A percentile compares a stretch with the other conserved stretches of the same genome.
These are phyloP conservation scores for Zoanthus sansibaricus DNA, from an alignment of 92 coral and sea anemone genomes.

Conservation along the genomic window DNA sequence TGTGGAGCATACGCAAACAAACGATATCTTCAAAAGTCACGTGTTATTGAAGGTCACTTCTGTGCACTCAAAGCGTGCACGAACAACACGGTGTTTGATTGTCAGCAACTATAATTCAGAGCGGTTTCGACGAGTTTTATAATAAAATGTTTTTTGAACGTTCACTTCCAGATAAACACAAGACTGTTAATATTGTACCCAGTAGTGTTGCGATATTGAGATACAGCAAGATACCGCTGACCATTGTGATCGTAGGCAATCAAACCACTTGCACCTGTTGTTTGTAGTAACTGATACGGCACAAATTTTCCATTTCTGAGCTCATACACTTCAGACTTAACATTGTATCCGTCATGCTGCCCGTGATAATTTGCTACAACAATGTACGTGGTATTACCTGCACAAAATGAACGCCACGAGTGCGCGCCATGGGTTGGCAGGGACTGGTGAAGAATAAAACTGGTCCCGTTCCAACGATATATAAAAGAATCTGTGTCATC, in stretches of 20 bases:
- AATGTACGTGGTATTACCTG: slow-evolving; percentile 32
- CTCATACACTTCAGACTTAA: slow-evolving; percentile 41
- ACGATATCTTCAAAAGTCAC: too few species aligned
- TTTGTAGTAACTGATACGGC: slow-evolving; percentile 38
- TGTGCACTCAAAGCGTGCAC: too few species aligned
- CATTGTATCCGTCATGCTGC: slow-evolving; percentile 21
- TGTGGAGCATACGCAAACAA: too few species aligned
- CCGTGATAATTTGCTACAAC: slow-evolving; percentile 49
- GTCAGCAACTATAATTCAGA: too few species aligned
- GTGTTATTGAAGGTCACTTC: too few species aligned
- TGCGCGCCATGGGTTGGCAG: slow-evolving; percentile 33
- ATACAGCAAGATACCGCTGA: slow-evolving; percentile 40
- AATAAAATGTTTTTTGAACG: too few species aligned
- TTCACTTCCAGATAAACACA: slow-evolving; percentile 22
- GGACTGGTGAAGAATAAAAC: slow-evolving; percentile 39
- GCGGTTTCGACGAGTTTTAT: too few species aligned
- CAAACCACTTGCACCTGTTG: slow-evolving; percentile 55
- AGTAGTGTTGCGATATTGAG: slow-evolving; percentile 21
- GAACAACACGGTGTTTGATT: too few species aligned
- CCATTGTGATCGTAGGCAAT: slow-evolving; percentile 13
- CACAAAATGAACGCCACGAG: slow-evolving; percentile 40
- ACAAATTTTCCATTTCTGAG: slow-evolving; percentile 37
- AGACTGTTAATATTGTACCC: slow-evolving; percentile 21
- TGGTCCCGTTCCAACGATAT: slow-evolving; percentile 37
- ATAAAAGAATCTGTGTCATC: slow-evolving; percentile 31